These are phyloP conservation scores for Eulimnadia texana DNA, from an alignment of 1,140 invertebrate species.

Conservation along the genomic window DNA sequence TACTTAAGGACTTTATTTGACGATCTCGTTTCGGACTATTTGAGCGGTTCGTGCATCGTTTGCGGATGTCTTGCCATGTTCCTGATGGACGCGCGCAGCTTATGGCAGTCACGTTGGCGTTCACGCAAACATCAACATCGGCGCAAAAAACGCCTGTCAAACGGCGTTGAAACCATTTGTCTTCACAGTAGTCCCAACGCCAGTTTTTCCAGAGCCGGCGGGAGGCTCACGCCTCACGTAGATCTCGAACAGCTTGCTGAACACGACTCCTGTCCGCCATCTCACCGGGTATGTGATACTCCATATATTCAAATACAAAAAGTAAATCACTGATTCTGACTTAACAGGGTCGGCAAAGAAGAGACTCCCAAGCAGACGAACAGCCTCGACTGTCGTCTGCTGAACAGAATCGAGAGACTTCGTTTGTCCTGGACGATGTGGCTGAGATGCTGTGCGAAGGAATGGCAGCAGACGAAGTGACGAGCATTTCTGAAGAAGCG, in stretches of 20 bases:
- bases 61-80: conserved; percentile 59
- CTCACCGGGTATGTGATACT: conserved; percentile 16
- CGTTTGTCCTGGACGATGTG: conserved; percentile 12
- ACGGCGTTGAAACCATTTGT: not conserved
- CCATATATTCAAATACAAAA: no score
- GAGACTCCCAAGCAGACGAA: conserved; percentile 16
- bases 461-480: conserved; percentile 45
- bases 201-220: not conserved
- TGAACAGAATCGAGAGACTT: conserved; percentile 11
- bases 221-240: no score
- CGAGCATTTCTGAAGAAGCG: conserved; percentile 73
- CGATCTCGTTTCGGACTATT: conserved; percentile 60
- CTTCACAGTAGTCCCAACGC: not conserved
- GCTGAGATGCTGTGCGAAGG: conserved; percentile 10
- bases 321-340: no score
- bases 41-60: conserved; percentile 59
- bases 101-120: not conserved
- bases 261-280: conserved; percentile 10
- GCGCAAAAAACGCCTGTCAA: conserved; percentile 1
- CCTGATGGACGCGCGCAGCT: conserved; percentile 58
- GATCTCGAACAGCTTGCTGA: no score
- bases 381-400: conserved; percentile 4
- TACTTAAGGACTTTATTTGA: conserved; percentile 37
- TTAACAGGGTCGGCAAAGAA: conserved; percentile 5
- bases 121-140: conserved; percentile 16